Evolutionary conservation across 2,797 vertebrate species (phyloP), one percentile per base, ranked within the genome.

Genomic region (Petrocephalus sullivani): DNA sequence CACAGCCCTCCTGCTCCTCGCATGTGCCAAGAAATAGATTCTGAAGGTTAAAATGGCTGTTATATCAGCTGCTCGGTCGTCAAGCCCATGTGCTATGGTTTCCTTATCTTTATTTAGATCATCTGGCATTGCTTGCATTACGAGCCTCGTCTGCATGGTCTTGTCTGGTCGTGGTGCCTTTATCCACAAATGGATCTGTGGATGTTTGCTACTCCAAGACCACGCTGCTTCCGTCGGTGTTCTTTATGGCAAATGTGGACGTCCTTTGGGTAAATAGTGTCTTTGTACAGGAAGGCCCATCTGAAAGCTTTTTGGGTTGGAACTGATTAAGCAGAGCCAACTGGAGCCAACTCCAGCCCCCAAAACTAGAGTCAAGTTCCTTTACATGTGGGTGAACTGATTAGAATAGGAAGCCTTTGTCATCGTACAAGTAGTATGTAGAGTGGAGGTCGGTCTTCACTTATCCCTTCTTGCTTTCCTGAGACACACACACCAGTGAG

Each of bases 81-180:
- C 6, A 1, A 78, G 16, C 71, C 71, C 0, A 5, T 9, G 16
- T 78, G 19, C 37, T 49, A 6, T 37, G 8, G 75, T 19, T 9
- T 81, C 2, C 37, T 81, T 71, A 71, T 71, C 64, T 81, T 81
- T 37, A 78, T 78, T 78, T 49, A 49, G 75, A 81, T 81, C 75
- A 49, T 56, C 2, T 81, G 6, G 75, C 19, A 0, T 81, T 19
- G 14, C 75, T 81, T n/a, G 3, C 37, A 3, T 49, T 49, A 14
- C 19, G n/a, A 6, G 0, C 41, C 14, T 81, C 46, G 19, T 81
- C 19, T 81, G 6, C 75, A 46, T n/a, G 37, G 37, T 81, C 75
- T 81, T 81, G 75, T 81, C 41, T 49, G 16, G n/a, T 81, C 41
- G 46, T n/a, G 14, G 16, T 4, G 37, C 41, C 41, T 1, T 49